Evolutionary conservation across 2,797 vertebrate species (phyloP).

Genomic region (Adelosebastes latens): DNA sequence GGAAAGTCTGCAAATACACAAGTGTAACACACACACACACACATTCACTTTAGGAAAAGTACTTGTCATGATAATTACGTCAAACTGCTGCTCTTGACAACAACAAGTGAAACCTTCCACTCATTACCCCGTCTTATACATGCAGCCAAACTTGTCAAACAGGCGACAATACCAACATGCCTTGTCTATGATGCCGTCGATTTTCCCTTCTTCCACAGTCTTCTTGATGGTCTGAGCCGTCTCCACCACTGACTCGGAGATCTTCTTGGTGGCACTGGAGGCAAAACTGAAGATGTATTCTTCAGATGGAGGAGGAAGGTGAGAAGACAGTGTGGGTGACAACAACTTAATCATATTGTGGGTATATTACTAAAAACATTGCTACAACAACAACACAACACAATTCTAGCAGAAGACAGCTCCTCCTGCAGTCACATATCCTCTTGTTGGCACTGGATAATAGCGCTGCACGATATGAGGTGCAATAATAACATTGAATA

Average conservation of each 20-base stretch:
- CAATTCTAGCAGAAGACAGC: neutral
- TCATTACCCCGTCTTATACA: neutral
- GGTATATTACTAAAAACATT: neutral
- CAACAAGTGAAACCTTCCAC: neutral
- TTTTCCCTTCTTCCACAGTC: constrained; percentile 95
- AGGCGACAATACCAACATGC: constrained; percentile 52
- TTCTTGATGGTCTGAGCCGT: constrained; percentile 98
- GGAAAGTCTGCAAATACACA: constrained; percentile 88
- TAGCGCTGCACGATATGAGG: too few species aligned
- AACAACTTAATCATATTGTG: neutral
- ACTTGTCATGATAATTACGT: too few species aligned
- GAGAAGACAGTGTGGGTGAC: neutral
- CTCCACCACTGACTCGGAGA: constrained; percentile 92
- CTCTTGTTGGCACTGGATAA: fast-evolving
- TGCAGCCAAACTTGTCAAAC: neutral
- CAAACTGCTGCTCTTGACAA: neutral
- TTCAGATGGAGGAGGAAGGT: constrained; percentile 52
- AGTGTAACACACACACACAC: neutral
- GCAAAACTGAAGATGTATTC: constrained; percentile 94
- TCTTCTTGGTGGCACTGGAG: constrained; percentile 92
- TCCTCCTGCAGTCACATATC: neutral
- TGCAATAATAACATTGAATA: too few species aligned
- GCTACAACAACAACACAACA: neutral
- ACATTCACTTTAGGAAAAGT: neutral
- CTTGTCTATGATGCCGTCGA: constrained; percentile 96